phyloP scores from a whole-genome alignment of 2,888 invertebrate genomes.

The Cataglyphis rosenhaueri region DNA sequence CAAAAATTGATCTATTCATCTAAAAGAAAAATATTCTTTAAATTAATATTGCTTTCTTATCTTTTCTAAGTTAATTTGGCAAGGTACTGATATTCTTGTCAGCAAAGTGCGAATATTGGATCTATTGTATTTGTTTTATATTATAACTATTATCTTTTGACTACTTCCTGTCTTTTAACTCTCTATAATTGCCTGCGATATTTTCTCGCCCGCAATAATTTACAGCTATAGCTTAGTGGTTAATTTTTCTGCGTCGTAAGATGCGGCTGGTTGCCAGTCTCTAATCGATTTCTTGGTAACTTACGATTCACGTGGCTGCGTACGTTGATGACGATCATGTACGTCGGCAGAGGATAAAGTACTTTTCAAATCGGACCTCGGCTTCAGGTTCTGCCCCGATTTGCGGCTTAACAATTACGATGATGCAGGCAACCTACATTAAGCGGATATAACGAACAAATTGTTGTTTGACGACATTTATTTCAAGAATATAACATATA shows the following conservation, averaged over 20 bases:
- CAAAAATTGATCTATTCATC: neutral
- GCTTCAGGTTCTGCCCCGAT: slow-evolving; percentile 73
- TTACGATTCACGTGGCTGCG: slow-evolving; percentile 61
- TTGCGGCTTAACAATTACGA: slow-evolving; percentile 74
- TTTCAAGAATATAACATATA: neutral
- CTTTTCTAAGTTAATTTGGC: neutral
- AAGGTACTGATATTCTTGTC: neutral
- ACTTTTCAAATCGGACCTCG: slow-evolving; percentile 47
- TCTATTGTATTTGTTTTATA: neutral
- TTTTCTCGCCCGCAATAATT: neutral
- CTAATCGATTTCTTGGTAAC: slow-evolving; percentile 55
- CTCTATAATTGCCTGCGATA: neutral
- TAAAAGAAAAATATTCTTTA: neutral
- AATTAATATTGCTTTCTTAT: neutral
- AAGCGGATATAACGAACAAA: slow-evolving; percentile 72
- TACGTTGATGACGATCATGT: slow-evolving; percentile 52
- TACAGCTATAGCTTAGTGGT: neutral
- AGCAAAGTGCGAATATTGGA: neutral
- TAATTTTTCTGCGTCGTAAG: slow-evolving; percentile 19
- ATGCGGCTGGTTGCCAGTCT: slow-evolving; percentile 6
- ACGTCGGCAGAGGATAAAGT: slow-evolving; percentile 43
- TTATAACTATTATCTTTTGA: neutral
- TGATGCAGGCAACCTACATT: slow-evolving; percentile 76
- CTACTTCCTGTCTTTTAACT: slow-evolving; percentile 11
- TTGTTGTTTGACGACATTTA: slow-evolving; percentile 7